Evolutionary conservation across 1,140 invertebrate species (phyloP).

Genomic region (Archegozetes longisetosus): DNA sequence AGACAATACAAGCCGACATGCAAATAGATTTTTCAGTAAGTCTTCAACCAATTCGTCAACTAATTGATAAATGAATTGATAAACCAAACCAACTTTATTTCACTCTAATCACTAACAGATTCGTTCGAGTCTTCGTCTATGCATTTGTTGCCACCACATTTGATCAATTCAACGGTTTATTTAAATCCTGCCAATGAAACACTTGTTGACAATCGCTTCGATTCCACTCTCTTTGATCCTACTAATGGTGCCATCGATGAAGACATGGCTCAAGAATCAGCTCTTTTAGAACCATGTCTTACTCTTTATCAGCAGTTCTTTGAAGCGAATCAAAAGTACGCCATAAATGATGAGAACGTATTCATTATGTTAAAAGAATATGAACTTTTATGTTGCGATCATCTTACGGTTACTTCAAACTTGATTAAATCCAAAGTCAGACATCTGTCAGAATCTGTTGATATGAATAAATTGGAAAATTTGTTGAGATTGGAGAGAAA

Average conservation of each 20-base stretch:
- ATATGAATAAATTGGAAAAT: conserved; percentile 1
- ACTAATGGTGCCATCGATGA: too few relatives aligned
- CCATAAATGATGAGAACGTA: neutral
- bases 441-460: neutral
- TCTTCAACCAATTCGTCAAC: too few relatives aligned
- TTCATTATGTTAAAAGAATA: neutral
- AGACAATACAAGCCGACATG: neutral
- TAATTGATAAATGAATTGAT: neutral
- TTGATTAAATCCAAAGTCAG: neutral
- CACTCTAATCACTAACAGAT: neutral
- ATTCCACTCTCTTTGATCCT: too few relatives aligned
- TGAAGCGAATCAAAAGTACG: neutral
- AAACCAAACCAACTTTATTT: neutral
- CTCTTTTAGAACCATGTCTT: neutral
- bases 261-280: neutral
- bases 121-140: neutral
- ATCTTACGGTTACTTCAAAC: neutral
- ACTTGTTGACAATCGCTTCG: neutral
- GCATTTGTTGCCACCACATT: neutral
- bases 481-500: conserved; percentile 47
- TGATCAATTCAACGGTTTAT: neutral
- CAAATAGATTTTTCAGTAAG: neutral
- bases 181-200: neutral
- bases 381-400: neutral
- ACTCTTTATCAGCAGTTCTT: neutral